phyloP scores from a whole-genome alignment of 2,113 vertebrate species.

The Sula dactylatra region DNA sequence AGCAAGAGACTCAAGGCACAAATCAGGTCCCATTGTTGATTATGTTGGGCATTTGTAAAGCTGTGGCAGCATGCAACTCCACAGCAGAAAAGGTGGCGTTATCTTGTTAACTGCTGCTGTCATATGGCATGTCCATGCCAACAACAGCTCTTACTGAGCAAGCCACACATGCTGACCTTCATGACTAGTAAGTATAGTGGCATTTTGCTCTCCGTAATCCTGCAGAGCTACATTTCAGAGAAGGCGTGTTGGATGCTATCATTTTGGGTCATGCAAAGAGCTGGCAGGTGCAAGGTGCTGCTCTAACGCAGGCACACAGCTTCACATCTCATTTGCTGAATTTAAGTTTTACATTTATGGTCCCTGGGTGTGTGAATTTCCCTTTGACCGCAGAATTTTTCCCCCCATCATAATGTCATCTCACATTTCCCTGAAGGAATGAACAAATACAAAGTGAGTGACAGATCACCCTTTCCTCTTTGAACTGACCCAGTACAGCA shows the following conservation, averaged over 20 bases:
- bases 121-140: neutral
- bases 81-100: neutral
- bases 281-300: neutral
- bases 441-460: neutral
- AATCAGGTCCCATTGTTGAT: neutral
- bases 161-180: neutral
- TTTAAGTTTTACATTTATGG: neutral
- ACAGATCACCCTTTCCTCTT: neutral
- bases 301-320: neutral
- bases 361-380: neutral
- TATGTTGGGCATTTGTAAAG: neutral
- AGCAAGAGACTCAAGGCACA: neutral
- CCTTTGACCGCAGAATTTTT: neutral
- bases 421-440: neutral
- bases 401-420: neutral
- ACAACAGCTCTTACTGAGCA: neutral
- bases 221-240: neutral
- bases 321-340: neutral
- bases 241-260: accelerated
- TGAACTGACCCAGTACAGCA: neutral
- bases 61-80: neutral
- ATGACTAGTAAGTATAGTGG: accelerated
- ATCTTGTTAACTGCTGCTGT: neutral
- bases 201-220: neutral
- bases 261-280: neutral